Conservation (phyloP, 2,888 invertebrate genomes). For the Xestoiulus laeticollis region DNA sequence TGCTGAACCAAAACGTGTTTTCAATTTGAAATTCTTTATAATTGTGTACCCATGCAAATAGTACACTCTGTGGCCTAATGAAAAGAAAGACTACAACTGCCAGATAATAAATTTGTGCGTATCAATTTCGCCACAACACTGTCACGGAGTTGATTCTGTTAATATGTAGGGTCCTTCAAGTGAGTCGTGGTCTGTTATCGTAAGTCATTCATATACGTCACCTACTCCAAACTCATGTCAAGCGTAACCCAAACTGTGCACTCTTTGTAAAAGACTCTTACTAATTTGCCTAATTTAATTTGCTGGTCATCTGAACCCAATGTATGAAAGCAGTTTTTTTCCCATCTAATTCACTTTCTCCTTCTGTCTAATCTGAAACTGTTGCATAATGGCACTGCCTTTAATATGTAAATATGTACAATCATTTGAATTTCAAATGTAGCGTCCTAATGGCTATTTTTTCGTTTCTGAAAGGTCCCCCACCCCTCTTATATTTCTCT, state of each 20-base stretch:
- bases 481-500: constrained; percentile 46
- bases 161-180: background rate
- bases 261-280: constrained; percentile 35
- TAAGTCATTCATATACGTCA: constrained; percentile 32
- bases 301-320: constrained; percentile 51
- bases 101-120: background rate
- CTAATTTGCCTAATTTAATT: constrained; percentile 52
- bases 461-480: constrained; percentile 38
- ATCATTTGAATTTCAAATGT: constrained; percentile 52
- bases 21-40: background rate
- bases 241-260: constrained; percentile 43
- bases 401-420: constrained; percentile 50
- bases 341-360: constrained; percentile 34
- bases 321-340: constrained; percentile 48
- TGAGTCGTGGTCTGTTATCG: constrained; percentile 38
- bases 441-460: constrained; percentile 44
- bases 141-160: constrained; percentile 15
- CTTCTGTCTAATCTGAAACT: constrained; percentile 42
- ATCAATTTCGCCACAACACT: constrained; percentile 27
- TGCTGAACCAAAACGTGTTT: background rate
- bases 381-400: constrained; percentile 39
- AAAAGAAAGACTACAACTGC: background rate
- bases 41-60: background rate
- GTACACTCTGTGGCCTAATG: background rate
- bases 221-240: constrained; percentile 47